phyloP scores from a whole-genome alignment of 1,140 invertebrate genomes.

The Drosophila nigrodunni region DNA sequence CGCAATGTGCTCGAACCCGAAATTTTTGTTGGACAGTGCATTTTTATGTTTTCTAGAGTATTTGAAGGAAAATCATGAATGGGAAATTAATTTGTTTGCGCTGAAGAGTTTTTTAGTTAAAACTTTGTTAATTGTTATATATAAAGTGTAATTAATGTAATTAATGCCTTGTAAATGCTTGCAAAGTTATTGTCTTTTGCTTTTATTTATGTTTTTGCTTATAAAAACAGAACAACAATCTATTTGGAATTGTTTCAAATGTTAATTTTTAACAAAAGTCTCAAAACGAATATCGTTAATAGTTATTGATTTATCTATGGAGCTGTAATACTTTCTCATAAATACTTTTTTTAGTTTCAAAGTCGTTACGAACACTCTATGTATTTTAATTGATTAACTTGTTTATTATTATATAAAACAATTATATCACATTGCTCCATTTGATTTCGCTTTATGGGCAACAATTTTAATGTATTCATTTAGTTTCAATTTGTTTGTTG shows the following conservation, averaged over 20 bases:
- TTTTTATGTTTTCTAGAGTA: not conserved
- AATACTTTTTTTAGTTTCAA: constrained; percentile 15
- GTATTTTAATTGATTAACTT: not conserved
- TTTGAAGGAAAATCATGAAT: not conserved
- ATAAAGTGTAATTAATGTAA: constrained; percentile 1
- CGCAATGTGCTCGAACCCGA: constrained; percentile 14
- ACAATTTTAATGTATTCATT: constrained; percentile 5
- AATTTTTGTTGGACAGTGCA: constrained; percentile 20
- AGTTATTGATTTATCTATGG: constrained; percentile 2
- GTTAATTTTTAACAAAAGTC: not conserved
- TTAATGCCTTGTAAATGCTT: constrained; percentile 60
- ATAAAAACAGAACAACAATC: constrained; percentile 26
- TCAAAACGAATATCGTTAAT: constrained; percentile 13
- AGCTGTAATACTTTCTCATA: constrained; percentile 9
- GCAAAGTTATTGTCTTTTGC: constrained; percentile 78
- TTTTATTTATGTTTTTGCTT: constrained; percentile 8
- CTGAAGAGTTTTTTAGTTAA: not conserved
- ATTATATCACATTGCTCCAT: constrained; percentile 64
- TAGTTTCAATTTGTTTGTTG: not conserved
- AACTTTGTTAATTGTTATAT: constrained; percentile 9
- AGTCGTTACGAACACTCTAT: not conserved
- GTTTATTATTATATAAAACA: constrained; percentile 22
- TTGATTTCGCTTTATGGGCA: constrained; percentile 7
- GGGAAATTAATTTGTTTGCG: not conserved
- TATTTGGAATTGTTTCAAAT: not conserved